Evolutionary conservation across 2,888 invertebrate genomes (phyloP), one percentile per base, ranked within the genome.

Genomic region (Gonocerus acuteangulatus): DNA sequence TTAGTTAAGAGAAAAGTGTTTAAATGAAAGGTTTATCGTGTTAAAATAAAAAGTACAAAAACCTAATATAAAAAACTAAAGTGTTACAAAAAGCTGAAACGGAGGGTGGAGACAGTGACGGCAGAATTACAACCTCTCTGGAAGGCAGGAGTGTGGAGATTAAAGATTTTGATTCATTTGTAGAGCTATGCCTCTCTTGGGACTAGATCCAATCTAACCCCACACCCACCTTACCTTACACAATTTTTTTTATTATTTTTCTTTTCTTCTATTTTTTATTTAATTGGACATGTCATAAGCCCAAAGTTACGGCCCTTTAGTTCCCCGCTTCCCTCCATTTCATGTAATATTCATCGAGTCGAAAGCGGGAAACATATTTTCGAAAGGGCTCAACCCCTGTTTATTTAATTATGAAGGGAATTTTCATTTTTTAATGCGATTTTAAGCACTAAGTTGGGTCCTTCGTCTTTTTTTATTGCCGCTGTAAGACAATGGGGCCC

Each of bases 81-180:
- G n/a, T 39, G n/a, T n/a, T 39, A 39, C n/a, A n/a, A n/a, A n/a
- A n/a, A n/a, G n/a, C n/a, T n/a, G n/a, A n/a, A n/a, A n/a, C n/a
- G n/a, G n/a, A 39, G 13, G n/a, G 4, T 11, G 13, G 9, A 4
- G 39, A 39, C 39, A 39, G 39, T 39, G 39, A 39, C 39, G 39
- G 39, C 4, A n/a, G 39, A 39, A 39, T 39, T 39, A 39, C 39
- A 39, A 6, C n/a, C 27, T 27, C 39, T n/a, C 13, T 39, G 39
- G 27, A 27, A n/a, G 15, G 15, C 39, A 4, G 7, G 39, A 39
- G 39, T 39, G 39, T 39, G 39, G 13, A 39, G 39, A 39, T 39
- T 39, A 39, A 39, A 39, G 39, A 39, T 39, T 39, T 39, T 39
- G 39, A 39, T 39, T 39, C 39, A 39, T 39, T 39, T 39, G 39